Base-by-base conservation (phyloP, 2,113 vertebrate genomes). In the Takifugu bimaculatus region DNA sequence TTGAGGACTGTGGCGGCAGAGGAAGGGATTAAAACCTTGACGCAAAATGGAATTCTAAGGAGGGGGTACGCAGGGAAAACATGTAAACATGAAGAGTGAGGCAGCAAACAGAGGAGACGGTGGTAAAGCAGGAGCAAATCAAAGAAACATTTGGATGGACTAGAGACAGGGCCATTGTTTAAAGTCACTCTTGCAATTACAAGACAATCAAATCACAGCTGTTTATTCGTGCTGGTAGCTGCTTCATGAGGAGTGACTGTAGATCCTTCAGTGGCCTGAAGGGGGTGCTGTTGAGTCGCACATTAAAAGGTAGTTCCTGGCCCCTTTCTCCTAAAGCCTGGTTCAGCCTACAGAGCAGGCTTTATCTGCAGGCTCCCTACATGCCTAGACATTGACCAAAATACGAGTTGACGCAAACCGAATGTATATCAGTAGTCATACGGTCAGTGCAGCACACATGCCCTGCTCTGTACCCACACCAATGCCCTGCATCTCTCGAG, bases 231-330 rank as follows among this genome's bases (percentile, higher is more conserved):
- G 12, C 61, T 58, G 26, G 44, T 32, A 29, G 62, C 10, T 5
- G 57, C 54, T 72, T 29, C n/a, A 49, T 65, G 63, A 72, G 49
- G 64, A 3, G 3, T 57, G 26, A n/a, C 20, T 53, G 25, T 9
- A n/a, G 26, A 53, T 39, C 27, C 11, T 49, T 50, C 4, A 27
- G 26, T 10, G 13, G 14, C 65, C 82, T 76, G 72, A 63, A 85
- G 77, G 71, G 71, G 83, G 72, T 11, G 63, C 39, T 65, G 72
- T 75, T 14, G 75, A 83, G 65, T 70, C 14, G 26, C n/a, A 51
- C 25, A n/a, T 42, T 27, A 57, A 60, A 64, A 43, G 25, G 7
- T 10, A n/a, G 6, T 50, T 1, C 1, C 20, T 6, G 12, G 48
- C 13, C 52, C 4, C 39, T 43, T 20, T 51, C 9, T 42, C 26